phyloP scores from a whole-genome alignment of 2,888 invertebrate species.

The Xanthia icteritia region DNA sequence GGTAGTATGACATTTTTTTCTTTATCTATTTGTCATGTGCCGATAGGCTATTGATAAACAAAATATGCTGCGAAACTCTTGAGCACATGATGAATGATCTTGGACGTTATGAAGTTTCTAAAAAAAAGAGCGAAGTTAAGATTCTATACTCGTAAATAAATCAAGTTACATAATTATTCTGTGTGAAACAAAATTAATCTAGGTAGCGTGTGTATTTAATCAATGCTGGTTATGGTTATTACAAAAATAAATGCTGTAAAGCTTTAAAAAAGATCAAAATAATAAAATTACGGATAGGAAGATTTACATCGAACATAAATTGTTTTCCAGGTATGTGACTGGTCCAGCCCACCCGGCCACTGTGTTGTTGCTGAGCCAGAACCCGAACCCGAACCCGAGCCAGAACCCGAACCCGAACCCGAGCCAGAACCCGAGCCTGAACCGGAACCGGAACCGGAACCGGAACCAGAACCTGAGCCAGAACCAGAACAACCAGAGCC shows the following conservation, averaged over 20 bases:
- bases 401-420: conserved; percentile 78
- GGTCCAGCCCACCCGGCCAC: conserved; percentile 75
- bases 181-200: background rate
- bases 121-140: background rate
- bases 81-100: conserved; percentile 8
- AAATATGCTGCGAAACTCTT: background rate
- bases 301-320: background rate
- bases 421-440: conserved; percentile 80
- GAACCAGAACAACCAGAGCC: conserved; percentile 82
- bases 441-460: conserved; percentile 44
- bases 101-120: background rate
- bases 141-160: background rate
- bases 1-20: conserved; percentile 34
- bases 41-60: conserved; percentile 35
- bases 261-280: no score
- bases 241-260: background rate
- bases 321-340: conserved; percentile 81
- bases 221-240: background rate
- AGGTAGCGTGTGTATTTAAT: background rate
- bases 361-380: conserved; percentile 81
- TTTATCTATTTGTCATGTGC: conserved; percentile 42
- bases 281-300: background rate
- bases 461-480: conserved; percentile 73
- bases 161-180: background rate
- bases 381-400: conserved; percentile 76